Evolutionary conservation across 1,140 invertebrate genomes (phyloP).

Genomic region (Notospermus geniculatus): DNA sequence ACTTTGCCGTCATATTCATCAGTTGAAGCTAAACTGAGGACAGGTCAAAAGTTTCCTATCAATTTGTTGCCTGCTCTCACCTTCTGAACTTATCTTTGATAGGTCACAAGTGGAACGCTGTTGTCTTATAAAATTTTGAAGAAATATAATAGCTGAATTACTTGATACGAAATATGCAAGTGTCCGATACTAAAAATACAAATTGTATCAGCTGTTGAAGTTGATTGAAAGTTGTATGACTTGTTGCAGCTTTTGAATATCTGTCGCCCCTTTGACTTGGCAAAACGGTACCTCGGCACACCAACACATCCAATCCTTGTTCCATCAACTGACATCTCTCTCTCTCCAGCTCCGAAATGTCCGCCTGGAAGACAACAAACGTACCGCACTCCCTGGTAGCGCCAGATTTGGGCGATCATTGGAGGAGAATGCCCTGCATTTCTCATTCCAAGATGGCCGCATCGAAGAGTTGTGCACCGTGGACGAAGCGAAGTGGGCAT

Average conservation of each 20-base stretch:
- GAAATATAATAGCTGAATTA: no score
- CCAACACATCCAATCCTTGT: not conserved
- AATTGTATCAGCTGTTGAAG: no score
- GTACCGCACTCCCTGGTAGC: constrained; percentile 10
- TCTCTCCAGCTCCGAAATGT: constrained; percentile 26
- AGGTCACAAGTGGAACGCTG: no score
- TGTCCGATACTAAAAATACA: no score
- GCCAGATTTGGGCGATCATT: constrained; percentile 23
- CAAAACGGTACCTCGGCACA: not conserved
- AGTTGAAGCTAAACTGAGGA: no score
- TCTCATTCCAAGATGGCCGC: constrained; percentile 59
- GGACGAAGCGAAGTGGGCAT: constrained; percentile 72
- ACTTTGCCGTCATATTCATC: not conserved
- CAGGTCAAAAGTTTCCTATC: no score
- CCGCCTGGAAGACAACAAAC: constrained; percentile 22
- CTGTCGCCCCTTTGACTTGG: not conserved
- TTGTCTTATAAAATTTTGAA: no score
- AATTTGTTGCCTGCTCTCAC: no score
- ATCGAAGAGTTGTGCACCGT: constrained; percentile 56
- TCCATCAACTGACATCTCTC: not conserved
- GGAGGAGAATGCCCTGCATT: constrained; percentile 60
- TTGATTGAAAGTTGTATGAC: not conserved
- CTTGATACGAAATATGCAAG: no score
- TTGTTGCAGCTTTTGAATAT: not conserved
- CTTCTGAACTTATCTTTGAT: no score